Base-by-base conservation (phyloP, 2,797 vertebrate genomes). In the Sebastes cheni region DNA sequence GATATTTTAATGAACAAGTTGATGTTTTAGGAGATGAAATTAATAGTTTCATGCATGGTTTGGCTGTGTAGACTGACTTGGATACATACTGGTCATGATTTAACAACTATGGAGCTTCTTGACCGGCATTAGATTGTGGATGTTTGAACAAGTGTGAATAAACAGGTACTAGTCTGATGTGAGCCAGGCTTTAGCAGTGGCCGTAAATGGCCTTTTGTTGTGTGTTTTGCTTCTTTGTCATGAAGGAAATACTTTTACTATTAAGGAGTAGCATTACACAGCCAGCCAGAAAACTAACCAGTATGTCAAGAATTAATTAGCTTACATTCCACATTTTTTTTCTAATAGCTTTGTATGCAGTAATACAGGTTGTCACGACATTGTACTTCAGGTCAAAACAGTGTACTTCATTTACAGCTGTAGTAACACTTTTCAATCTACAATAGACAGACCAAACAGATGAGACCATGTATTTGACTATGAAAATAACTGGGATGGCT, bases 121-220 rank as follows among this genome's bases (percentile, higher is more conserved):
- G 0, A 23, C 55, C 6, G 3, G 22, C 1, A 55, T 0, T 4
- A 52, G 42, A 60, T 20, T 72, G 69, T 52, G 3, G 6, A 4
- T 1, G 16, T 65, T 65, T 52, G 6, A 67, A 20, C 16, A 32
- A 16, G 69, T 8, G 18, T 5, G n/a, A 77, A 54, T 67, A 32
- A 64, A 68, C 34, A 20, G 8, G 16, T 32, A 22, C 14, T 39
- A 22, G 29, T 23, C 4, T 25, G 42, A 76, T 67, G 42, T 27
- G 55, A 59, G 75, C n/a, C 32, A 8, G 54, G 32, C 60, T 78
- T 67, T 59, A 46, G 9, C 0, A 13, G 3, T 77, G 42, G 42
- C 22, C 66, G 69, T 9, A 60, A 66, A 58, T 27, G 2, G 20
- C 8, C 62, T 74, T 81, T 72, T 81, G 75, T 75, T 73, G 13